Conservation (phyloP, 2,113 vertebrate genomes). For the Loxodonta africana region DNA sequence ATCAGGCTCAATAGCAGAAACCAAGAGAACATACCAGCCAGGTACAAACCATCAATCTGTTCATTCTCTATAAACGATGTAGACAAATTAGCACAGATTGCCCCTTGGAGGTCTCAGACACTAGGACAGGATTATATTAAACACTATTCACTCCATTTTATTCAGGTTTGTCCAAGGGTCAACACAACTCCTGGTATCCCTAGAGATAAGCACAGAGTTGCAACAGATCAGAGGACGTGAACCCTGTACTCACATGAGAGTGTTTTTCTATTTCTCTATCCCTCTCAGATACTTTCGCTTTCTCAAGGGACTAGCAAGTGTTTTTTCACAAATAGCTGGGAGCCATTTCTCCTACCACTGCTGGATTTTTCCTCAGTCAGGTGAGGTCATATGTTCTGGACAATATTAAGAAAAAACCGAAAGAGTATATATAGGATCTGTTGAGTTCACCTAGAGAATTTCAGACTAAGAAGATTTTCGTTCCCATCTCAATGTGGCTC, state of each 20-base stretch:
- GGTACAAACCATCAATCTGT: not conserved
- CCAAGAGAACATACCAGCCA: not conserved
- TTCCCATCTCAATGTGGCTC: not conserved
- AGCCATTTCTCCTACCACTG: conserved; percentile 40
- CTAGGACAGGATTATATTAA: not conserved
- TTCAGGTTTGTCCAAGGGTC: not conserved
- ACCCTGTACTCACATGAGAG: not conserved
- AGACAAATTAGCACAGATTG: not conserved
- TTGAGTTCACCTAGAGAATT: too few species aligned
- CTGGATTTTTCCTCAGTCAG: conserved; percentile 71
- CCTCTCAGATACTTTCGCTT: conserved; percentile 63
- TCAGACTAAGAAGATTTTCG: not conserved
- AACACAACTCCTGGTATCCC: not conserved
- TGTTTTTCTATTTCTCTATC: not conserved
- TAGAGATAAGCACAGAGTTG: not conserved
- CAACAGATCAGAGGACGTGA: not conserved
- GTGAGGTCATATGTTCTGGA: conserved; percentile 10
- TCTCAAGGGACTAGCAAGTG: conserved; percentile 53
- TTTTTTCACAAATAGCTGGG: conserved; percentile 39
- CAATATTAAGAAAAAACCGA: not conserved
- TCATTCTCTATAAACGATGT: not conserved
- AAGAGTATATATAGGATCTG: not conserved
- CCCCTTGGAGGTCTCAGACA: not conserved
- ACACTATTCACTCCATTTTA: not conserved
- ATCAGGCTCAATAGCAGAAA: not conserved